Percentiles rank a stretch among this genome's conserved stretches.
Conservation (phyloP, 64 coral and sea anemone genomes). For the Stichodactyla helianthus region DNA sequence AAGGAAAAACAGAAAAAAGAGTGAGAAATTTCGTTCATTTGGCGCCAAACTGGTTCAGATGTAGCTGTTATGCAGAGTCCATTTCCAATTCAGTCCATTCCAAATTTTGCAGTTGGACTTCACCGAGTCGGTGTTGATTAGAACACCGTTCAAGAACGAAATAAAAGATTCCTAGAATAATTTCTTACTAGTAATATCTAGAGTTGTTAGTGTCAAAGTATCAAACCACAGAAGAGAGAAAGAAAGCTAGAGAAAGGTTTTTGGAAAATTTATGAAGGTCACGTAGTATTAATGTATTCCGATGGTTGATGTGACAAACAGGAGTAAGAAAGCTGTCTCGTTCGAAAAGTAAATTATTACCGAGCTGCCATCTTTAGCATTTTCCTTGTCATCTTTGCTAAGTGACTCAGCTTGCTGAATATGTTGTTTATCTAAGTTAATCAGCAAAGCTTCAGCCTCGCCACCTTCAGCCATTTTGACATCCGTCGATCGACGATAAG, state of each 20-base stretch:
- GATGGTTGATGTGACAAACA: no score
- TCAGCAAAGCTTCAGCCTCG: neutral
- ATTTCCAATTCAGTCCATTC: neutral
- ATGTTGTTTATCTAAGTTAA: neutral
- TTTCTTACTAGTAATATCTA: no score
- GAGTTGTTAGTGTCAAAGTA: no score
- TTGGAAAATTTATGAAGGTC: no score
- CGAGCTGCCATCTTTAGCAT: neutral
- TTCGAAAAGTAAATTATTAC: neutral
- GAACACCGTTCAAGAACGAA: no score
- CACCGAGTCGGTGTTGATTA: neutral
- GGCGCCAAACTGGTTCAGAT: no score
- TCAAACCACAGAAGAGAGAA: no score
- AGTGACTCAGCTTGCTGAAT: neutral
- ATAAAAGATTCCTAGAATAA: no score
- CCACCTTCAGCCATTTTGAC: neutral
- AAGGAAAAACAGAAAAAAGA: neutral
- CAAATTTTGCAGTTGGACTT: neutral
- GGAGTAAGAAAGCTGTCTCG: neutral
- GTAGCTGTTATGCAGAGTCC: neutral
- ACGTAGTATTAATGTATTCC: no score
- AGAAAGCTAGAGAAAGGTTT: no score
- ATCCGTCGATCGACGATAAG: neutral
- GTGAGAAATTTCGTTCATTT: no score
- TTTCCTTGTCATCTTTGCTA: neutral